Percentiles rank a stretch among this genome's conserved stretches.
Evolutionary conservation across 2,797 vertebrate genomes (phyloP).

Genomic region (Kryptolebias ocellatus): DNA sequence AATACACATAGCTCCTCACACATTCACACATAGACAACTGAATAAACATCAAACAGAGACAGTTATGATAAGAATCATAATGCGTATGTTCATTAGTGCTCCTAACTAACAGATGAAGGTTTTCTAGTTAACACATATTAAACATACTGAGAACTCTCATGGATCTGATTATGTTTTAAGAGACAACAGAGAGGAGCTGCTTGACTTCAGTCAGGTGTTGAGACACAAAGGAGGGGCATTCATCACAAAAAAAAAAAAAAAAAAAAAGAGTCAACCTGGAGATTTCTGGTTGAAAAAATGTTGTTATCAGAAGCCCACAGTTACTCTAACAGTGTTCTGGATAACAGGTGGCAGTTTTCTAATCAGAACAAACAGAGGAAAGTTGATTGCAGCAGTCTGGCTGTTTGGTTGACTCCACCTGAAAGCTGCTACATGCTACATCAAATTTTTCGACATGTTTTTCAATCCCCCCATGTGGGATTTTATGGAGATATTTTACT

Average conservation of each 20-base stretch:
- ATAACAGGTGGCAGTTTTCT: constrained; percentile 69
- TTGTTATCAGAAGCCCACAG: constrained; percentile 37
- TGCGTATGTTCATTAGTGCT: constrained; percentile 46
- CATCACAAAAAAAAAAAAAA: constrained; percentile 60
- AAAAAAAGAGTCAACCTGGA: constrained; percentile 70
- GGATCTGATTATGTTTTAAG: constrained; percentile 52
- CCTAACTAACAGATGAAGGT: constrained; percentile 23
- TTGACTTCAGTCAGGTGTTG: constrained; percentile 48
- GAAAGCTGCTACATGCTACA: constrained; percentile 4
- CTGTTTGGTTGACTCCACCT: constrained; percentile 33
- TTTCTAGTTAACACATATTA: constrained; percentile 33
- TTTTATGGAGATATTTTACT: not conserved
- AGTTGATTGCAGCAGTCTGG: constrained; percentile 39
- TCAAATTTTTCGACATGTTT: constrained; percentile 20
- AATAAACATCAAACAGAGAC: constrained; percentile 31
- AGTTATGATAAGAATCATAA: constrained; percentile 37
- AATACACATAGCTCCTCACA: constrained; percentile 12
- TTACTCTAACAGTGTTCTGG: constrained; percentile 60
- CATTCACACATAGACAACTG: constrained; percentile 22
- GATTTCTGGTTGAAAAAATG: constrained; percentile 17
- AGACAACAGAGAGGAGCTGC: constrained; percentile 29
- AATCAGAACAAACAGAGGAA: constrained; percentile 65
- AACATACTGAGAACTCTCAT: constrained; percentile 48
- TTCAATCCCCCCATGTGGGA: not conserved
- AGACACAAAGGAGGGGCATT: constrained; percentile 65